Evolutionary conservation across 2,797 vertebrate genomes (phyloP), one percentile per base, ranked within the genome.

Genomic region (Melanotaenia parkinsoni): DNA sequence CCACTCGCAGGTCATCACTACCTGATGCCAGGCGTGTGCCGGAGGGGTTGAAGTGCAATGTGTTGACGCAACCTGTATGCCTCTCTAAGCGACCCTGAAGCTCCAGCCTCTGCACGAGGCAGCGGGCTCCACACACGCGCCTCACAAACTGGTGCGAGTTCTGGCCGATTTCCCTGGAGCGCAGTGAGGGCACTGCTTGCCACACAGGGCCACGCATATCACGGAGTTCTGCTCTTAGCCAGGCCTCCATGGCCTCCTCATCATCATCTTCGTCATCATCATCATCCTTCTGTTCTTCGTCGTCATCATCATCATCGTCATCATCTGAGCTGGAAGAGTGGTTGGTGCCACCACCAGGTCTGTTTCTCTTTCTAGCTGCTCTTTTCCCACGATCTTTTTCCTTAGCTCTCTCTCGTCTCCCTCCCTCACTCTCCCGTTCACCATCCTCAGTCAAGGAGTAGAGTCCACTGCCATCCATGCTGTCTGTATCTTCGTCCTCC

Each of bases 51-150:
- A 99, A 99, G 94, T 99, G 98, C 93, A 99, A 91, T 0, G 98
- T 99, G 92, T 99, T 99, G 67, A 99, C 98, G n/a, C 98, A 99
- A 75, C 98, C 97, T 0, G 93, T 93, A 90, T 99, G 98, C 0
- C 95, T 95, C 88, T 99, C 97, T 72, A 99, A 94, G 6, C 95
- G 94, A 0, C 96, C 96, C 91, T 98, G 97, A 3, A 98, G 95
- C 69, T 95, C 93, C 88, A 99, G 95, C 37, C 98, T 91, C 83
- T 98, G 97, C 80, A 99, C 97, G 0, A 98, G 96, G 10, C 96
- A 95, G 3, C 96, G 89, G 1, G 97, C 96, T 0, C 97, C 98
- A 2, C 98, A 98, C 53, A 97, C 97, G 0, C 95, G 95, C 33
- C 93, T 88, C 70, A 96, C 95, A 43, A 99, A 99, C 86, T 96